These are phyloP conservation scores for Steinernema feltiae DNA, from an alignment of 1,140 invertebrate genomes.

Conservation along the genomic window DNA sequence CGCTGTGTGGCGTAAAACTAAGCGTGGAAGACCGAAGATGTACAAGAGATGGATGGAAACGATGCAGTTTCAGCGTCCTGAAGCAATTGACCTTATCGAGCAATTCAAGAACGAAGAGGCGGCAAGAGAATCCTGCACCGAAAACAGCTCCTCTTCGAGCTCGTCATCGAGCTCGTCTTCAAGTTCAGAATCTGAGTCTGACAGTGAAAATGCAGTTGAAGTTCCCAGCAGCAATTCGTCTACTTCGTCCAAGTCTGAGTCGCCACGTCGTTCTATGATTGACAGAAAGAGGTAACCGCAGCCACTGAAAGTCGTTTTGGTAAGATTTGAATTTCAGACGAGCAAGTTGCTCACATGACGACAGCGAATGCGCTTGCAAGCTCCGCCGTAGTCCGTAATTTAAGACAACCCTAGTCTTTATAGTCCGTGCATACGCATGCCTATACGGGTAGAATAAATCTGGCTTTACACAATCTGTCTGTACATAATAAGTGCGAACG, in stretches of 20 bases:
- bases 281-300: too few species aligned
- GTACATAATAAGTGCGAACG: too few species aligned
- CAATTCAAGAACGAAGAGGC: not conserved
- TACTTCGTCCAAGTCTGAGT: too few species aligned
- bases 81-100: not conserved
- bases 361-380: not conserved
- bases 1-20: conserved; percentile 95
- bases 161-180: not conserved
- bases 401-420: not conserved
- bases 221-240: too few species aligned
- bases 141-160: not conserved
- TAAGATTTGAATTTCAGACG: too few species aligned
- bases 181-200: not conserved
- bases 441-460: not conserved
- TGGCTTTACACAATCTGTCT: not conserved
- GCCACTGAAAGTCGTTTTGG: too few species aligned
- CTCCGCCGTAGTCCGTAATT: not conserved
- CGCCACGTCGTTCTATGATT: too few species aligned
- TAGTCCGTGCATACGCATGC: not conserved
- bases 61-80: not conserved
- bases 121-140: not conserved
- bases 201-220: too few species aligned
- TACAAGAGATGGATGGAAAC: conserved; percentile 70
- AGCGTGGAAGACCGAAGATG: conserved; percentile 84
- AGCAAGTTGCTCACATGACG: not conserved